These are phyloP conservation scores for Ophonus ardosiacus DNA, from an alignment of 2,888 invertebrate species.

Conservation along the genomic window DNA sequence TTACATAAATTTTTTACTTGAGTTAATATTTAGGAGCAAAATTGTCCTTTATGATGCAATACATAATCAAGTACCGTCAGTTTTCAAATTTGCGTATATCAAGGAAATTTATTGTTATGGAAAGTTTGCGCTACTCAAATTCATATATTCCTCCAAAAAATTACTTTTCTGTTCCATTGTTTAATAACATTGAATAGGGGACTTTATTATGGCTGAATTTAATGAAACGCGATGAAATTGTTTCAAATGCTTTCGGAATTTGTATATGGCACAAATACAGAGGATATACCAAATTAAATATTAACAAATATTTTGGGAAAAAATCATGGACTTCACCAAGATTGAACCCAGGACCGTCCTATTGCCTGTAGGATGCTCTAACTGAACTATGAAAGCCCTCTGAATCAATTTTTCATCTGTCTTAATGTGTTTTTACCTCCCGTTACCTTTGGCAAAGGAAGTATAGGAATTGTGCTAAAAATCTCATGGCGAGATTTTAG, in stretches of 20 bases:
- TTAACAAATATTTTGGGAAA: too few relatives aligned
- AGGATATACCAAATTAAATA: too few relatives aligned
- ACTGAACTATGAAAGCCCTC: too few relatives aligned
- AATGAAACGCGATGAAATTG: neutral
- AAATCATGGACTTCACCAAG: too few relatives aligned
- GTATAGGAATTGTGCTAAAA: too few relatives aligned
- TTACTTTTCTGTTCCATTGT: neutral
- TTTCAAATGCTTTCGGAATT: neutral
- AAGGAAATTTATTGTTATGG: slow-evolving; percentile 24
- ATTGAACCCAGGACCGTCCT: too few relatives aligned
- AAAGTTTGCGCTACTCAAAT: slow-evolving; percentile 11
- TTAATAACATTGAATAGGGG: neutral
- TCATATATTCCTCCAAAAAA: neutral
- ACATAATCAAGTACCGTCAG: slow-evolving; percentile 1
- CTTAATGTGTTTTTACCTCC: too few relatives aligned
- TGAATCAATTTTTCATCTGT: too few relatives aligned
- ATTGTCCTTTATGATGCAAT: slow-evolving; percentile 18
- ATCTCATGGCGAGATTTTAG: too few relatives aligned
- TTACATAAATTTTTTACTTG: slow-evolving; percentile 29
- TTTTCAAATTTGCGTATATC: slow-evolving; percentile 4
- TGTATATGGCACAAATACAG: neutral
- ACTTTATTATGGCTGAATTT: neutral
- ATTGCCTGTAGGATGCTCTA: too few relatives aligned
- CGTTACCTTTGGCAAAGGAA: too few relatives aligned
- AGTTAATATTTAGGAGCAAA: slow-evolving; percentile 7